phyloP scores from a whole-genome alignment of 64 coral and sea anemone genomes.

The Porites lutea region DNA sequence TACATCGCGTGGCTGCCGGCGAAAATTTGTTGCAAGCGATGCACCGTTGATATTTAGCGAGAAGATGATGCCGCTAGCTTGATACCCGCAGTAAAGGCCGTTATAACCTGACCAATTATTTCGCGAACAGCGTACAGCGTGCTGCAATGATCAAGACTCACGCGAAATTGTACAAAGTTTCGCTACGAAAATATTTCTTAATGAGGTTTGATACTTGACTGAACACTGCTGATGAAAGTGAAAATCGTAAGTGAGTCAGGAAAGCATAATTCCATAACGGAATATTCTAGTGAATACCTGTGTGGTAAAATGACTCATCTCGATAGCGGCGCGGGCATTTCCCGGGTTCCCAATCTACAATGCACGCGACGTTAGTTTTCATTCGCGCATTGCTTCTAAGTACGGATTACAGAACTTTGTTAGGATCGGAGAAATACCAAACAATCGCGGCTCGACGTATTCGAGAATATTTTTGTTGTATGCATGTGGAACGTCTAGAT shows the following conservation, averaged over 20 bases:
- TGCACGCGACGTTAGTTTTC: neutral
- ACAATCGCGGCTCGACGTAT: neutral
- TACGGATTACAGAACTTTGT: neutral
- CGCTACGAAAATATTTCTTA: too few species aligned
- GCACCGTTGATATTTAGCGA: neutral
- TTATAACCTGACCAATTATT: too few species aligned
- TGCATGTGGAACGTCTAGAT: neutral
- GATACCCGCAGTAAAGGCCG: neutral
- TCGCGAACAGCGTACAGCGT: neutral
- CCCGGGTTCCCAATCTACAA: neutral
- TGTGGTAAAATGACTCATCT: neutral
- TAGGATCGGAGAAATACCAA: neutral
- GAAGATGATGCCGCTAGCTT: neutral
- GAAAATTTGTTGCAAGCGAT: neutral
- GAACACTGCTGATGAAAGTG: neutral
- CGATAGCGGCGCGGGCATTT: too few species aligned
- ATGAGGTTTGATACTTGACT: conserved; percentile 18
- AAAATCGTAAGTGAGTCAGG: neutral
- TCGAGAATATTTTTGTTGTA: neutral
- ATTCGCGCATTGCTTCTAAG: neutral
- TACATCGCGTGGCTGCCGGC: neutral
- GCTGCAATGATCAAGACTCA: neutral
- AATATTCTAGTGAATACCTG: conserved; percentile 1
- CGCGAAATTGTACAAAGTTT: neutral
- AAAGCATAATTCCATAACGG: neutral